Evolutionary conservation across 2,113 vertebrate species (phyloP), one percentile per base, ranked within the genome.

Genomic region (Cryptotis parvus): DNA sequence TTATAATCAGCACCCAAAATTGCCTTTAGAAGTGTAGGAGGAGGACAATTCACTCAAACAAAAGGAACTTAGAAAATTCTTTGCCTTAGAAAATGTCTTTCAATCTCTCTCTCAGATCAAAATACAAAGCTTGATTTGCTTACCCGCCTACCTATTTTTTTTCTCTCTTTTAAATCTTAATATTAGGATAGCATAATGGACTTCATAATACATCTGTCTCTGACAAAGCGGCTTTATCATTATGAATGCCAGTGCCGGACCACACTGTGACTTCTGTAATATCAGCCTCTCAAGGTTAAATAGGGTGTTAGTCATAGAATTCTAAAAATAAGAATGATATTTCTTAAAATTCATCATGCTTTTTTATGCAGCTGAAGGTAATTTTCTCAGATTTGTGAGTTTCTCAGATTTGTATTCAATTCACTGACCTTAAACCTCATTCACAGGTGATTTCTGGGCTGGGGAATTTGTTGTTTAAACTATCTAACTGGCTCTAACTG

Each of bases 341-440:
- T 95, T 97, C 95, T 94, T 94, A 91, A 96, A 96, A 89, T 90
- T 76, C 91, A 87, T 49, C 15, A 11, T 45, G 43, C 82, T 95
- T 94, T n/a, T 93, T 93, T 33, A 83, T 41, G 65, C 33, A 95
- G 69, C 86, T 66, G 18, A 16, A 83, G 68, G 43, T 91, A 92
- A 94, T 94, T 96, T 97, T 94, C 94, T 84, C 70, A 94, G 81
- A 85, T 66, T 29, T 69, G 49, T 22, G 92, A 92, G 94, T 11
- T 73, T 90, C 41, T 78, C 65, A 85, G 18, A 77, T 84, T 94
- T 85, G 27, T 91, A 72, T 92, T 93, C 69, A 81, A 41, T 85
- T 88, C 87, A 85, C 72, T 83, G 69, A 93, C 84, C 90, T 92
- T 92, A 87, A 91, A 82, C 37, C 39, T 27, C 87, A 58, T 58